A percentile compares a stretch with the other conserved stretches of the same genome.
Conservation (phyloP, 2,888 invertebrate species). For the Sepioteuthis lessoniana region DNA sequence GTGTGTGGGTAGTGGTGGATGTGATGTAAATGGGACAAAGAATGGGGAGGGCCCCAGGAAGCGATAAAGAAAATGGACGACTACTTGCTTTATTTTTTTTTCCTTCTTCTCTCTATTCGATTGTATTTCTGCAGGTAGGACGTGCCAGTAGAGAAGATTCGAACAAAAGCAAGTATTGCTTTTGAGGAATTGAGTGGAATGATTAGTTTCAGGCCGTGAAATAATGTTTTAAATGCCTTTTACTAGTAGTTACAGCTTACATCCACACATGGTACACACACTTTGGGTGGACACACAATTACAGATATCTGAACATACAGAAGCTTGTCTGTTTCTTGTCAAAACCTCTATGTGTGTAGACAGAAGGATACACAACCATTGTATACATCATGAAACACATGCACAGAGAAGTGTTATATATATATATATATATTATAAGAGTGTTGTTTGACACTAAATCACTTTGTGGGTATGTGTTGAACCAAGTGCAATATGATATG, state of each 20-base stretch:
- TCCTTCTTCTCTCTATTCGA: not conserved
- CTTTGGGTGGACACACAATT: not conserved
- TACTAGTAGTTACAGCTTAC: too few species aligned
- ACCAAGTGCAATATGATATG: too few species aligned
- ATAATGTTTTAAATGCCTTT: not conserved
- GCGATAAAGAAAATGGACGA: not conserved
- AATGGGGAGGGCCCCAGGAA: not conserved
- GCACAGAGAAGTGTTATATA: too few species aligned
- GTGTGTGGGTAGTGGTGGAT: too few species aligned
- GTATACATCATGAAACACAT: not conserved
- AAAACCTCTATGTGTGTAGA: too few species aligned
- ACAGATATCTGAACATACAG: not conserved
- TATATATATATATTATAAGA: too few species aligned
- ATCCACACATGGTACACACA: not conserved
- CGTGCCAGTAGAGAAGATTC: not conserved
- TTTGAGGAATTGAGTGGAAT: not conserved
- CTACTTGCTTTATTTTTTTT: not conserved
- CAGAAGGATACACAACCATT: not conserved
- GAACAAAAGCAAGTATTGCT: not conserved
- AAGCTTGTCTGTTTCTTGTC: not conserved
- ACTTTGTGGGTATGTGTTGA: too few species aligned
- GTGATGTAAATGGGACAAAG: too few species aligned
- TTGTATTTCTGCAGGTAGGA: not conserved
- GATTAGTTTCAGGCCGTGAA: conserved; percentile 33
- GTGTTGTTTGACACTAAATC: too few species aligned